Evolutionary conservation across 2,888 invertebrate genomes (phyloP).

Genomic region (Eupithecia subumbrata): DNA sequence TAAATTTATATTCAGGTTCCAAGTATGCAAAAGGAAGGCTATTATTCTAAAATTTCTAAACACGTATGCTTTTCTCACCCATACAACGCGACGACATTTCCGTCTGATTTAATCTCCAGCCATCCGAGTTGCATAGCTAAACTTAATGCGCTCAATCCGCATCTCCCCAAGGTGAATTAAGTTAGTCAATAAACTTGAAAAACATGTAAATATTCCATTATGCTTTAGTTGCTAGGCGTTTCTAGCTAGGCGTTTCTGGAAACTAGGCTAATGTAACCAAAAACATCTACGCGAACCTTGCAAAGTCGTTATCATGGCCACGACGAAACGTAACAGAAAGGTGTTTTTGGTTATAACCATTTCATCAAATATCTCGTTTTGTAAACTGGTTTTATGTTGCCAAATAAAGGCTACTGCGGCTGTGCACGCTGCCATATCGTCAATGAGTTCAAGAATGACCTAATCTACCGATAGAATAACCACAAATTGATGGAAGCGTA

Average conservation of each 20-base stretch:
- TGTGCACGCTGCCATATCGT: background rate
- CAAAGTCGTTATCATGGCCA: conserved; percentile 15
- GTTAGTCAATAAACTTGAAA: background rate
- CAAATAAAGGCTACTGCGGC: conserved; percentile 1
- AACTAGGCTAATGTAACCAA: conserved; percentile 14
- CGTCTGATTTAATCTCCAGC: background rate
- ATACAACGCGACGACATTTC: background rate
- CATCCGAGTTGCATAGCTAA: conserved; percentile 3
- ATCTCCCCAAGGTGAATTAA: background rate
- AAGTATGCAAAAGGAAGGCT: background rate
- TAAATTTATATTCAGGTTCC: background rate
- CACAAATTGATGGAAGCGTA: background rate
- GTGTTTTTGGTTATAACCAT: background rate
- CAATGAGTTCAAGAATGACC: background rate
- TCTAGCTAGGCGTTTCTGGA: background rate
- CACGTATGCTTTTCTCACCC: background rate
- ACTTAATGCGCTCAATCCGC: background rate
- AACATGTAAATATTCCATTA: background rate
- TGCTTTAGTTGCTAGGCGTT: background rate
- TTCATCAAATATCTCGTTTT: conserved; percentile 1
- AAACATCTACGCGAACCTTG: conserved; percentile 15
- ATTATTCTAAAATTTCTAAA: conserved; percentile 1
- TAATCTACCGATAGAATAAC: background rate
- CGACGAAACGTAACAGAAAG: conserved; percentile 13
- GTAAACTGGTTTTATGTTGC: conserved; percentile 9